Conservation (phyloP, 2,797 vertebrate genomes). For the Cetoscarus ocellatus region DNA sequence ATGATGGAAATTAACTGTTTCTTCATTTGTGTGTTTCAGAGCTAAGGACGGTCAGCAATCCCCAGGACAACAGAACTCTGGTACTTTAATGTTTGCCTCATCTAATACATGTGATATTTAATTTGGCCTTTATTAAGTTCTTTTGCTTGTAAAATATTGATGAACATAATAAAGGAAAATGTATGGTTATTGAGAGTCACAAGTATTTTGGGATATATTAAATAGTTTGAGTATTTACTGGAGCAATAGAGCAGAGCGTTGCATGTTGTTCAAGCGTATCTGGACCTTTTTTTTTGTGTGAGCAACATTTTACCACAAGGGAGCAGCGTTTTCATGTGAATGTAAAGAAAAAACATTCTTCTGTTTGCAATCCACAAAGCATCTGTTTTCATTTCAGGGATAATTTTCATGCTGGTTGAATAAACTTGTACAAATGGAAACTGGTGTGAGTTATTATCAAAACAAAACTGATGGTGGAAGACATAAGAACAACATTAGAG, state of each 20-base stretch:
- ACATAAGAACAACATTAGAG: too few species aligned
- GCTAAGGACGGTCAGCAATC: constrained; percentile 44
- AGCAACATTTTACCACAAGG: constrained; percentile 65
- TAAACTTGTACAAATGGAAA: constrained; percentile 65
- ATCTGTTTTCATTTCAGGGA: constrained; percentile 77
- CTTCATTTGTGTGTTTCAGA: constrained; percentile 52
- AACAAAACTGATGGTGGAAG: neutral
- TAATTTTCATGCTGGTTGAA: constrained; percentile 62
- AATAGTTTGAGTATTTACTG: constrained; percentile 21
- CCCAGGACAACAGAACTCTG: constrained; percentile 55
- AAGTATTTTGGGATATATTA: constrained; percentile 55
- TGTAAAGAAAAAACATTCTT: constrained; percentile 58
- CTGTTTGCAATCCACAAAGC: constrained; percentile 50
- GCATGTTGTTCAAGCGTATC: constrained; percentile 17
- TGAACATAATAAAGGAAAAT: constrained; percentile 84
- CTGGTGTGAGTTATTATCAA: constrained; percentile 37
- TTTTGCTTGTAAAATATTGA: constrained; percentile 86
- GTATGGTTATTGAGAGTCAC: constrained; percentile 68
- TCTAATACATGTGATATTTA: constrained; percentile 80
- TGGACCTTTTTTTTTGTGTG: constrained; percentile 16
- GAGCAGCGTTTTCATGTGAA: constrained; percentile 69
- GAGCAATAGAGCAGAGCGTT: constrained; percentile 22
- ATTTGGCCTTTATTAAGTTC: constrained; percentile 85
- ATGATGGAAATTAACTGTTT: constrained; percentile 9
- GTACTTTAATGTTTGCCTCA: constrained; percentile 77